phyloP scores from a whole-genome alignment of 2,113 vertebrate genomes.

The Nycticebus coucang region DNA sequence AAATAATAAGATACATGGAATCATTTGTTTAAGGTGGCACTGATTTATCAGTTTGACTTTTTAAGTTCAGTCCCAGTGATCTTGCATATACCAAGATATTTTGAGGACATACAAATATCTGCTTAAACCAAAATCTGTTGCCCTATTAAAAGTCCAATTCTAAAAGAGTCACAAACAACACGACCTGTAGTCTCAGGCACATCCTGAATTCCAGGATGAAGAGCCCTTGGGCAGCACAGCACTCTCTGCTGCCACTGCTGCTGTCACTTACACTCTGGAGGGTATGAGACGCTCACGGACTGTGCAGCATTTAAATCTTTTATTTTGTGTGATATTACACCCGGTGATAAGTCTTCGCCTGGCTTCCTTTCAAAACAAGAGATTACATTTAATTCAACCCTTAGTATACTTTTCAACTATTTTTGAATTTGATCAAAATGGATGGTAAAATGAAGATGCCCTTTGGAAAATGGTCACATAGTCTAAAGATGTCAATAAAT shows the following conservation, averaged over 20 bases:
- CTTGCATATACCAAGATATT: not conserved
- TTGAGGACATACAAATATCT: not conserved
- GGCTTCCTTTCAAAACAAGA: not conserved
- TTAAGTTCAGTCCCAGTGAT: not conserved
- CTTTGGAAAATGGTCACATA: not conserved
- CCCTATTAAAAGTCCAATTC: not conserved
- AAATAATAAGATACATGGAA: not conserved
- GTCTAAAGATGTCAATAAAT: not conserved
- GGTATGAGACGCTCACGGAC: not conserved
- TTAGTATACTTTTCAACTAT: not conserved
- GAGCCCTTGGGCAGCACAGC: not conserved
- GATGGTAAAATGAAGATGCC: not conserved
- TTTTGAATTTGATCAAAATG: not conserved
- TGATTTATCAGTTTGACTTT: not conserved
- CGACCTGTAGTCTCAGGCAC: not conserved
- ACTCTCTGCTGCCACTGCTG: accelerated
- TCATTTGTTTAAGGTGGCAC: not conserved
- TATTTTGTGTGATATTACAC: not conserved
- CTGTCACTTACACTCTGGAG: too few relatives aligned
- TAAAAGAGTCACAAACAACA: not conserved
- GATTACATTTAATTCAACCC: not conserved
- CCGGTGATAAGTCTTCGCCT: not conserved
- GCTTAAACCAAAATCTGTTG: not conserved
- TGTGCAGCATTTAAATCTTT: not conserved
- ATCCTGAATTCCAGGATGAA: not conserved